Conservation (phyloP, 2,888 invertebrate species). For the Sceliomorpha sp. region DNA sequence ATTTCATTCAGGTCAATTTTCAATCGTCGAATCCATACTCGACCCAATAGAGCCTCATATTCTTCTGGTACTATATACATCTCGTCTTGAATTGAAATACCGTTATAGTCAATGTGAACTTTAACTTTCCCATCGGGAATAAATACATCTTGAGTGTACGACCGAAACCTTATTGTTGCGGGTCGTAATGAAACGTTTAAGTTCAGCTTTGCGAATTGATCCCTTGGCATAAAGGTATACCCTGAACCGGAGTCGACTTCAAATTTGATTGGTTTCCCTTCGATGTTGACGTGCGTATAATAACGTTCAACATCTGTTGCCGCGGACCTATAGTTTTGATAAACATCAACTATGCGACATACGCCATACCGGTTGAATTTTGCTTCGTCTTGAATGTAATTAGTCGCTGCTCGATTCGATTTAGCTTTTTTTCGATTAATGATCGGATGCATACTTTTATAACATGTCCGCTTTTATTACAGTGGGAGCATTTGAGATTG, state of each 20-base stretch:
- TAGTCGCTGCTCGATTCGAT: neutral
- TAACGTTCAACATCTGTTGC: constrained; percentile 5
- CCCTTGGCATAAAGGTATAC: constrained; percentile 25
- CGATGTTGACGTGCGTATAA: constrained; percentile 5
- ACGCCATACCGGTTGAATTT: constrained; percentile 10
- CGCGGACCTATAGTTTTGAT: constrained; percentile 6
- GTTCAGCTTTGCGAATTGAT: constrained; percentile 14
- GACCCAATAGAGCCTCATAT: constrained; percentile 16
- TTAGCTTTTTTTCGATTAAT: constrained; percentile 7
- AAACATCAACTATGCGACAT: constrained; percentile 16
- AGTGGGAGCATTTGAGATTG: too few relatives aligned
- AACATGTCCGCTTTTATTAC: constrained; percentile 22
- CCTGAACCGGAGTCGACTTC: constrained; percentile 30
- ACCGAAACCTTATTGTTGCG: constrained; percentile 14
- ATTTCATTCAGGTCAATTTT: constrained; percentile 13
- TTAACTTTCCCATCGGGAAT: constrained; percentile 26
- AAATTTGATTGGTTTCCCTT: constrained; percentile 21
- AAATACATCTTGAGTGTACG: constrained; percentile 24
- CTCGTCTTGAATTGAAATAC: constrained; percentile 1
- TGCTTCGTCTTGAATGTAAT: neutral
- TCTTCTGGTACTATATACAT: constrained; percentile 32
- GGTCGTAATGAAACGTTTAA: constrained; percentile 10
- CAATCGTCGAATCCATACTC: constrained; percentile 15
- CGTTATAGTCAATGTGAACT: constrained; percentile 16
- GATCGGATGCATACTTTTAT: constrained; percentile 25